These are phyloP conservation scores for Leuctra nigra DNA, from an alignment of 2,888 invertebrate species.

Conservation along the genomic window DNA sequence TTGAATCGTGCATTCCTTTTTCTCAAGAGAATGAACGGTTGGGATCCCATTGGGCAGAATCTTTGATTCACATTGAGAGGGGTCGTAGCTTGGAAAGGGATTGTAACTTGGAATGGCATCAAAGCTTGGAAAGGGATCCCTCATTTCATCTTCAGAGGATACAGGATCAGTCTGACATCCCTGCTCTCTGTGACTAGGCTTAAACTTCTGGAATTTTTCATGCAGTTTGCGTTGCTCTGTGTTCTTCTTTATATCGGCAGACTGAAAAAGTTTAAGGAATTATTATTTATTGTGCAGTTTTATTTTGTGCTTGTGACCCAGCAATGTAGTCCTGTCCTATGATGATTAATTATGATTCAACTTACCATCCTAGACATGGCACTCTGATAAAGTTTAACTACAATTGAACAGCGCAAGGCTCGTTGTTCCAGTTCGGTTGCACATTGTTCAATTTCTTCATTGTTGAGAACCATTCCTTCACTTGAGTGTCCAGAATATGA, in stretches of 20 bases:
- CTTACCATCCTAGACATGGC: conserved; percentile 32
- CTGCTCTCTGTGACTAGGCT: background rate
- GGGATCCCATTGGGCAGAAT: too few relatives aligned
- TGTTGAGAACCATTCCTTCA: background rate
- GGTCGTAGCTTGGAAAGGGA: too few relatives aligned
- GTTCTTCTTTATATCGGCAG: background rate
- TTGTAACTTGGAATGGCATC: too few relatives aligned
- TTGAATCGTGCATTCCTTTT: too few relatives aligned
- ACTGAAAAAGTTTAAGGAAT: background rate
- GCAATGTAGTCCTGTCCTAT: background rate
- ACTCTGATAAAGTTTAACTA: conserved; percentile 32
- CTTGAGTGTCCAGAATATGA: conserved; percentile 11
- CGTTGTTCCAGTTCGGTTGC: conserved; percentile 31
- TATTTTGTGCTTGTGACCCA: background rate
- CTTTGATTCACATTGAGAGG: too few relatives aligned
- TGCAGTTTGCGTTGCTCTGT: conserved; percentile 9
- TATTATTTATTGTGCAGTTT: background rate
- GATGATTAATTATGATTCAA: background rate
- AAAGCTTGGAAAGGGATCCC: too few relatives aligned
- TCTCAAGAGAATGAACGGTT: too few relatives aligned
- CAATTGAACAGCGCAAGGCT: conserved; percentile 33
- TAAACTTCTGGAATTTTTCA: background rate
- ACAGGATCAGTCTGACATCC: background rate
- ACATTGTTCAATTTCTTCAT: conserved; percentile 22
- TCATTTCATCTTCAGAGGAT: too few relatives aligned